phyloP scores from a whole-genome alignment of 2,888 invertebrate species.

The Coelogynopora nodosa region DNA sequence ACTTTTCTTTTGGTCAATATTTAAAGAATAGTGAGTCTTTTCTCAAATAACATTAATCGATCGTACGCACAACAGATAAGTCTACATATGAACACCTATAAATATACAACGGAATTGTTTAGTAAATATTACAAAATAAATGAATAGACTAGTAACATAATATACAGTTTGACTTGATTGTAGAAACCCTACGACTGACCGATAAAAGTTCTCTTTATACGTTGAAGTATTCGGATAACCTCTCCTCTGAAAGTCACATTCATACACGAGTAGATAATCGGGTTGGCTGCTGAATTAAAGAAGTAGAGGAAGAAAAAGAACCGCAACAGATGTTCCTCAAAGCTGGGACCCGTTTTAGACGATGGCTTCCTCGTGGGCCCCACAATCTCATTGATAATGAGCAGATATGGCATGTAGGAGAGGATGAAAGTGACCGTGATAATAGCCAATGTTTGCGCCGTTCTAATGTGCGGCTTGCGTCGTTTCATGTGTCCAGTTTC shows the following conservation, averaged over 20 bases:
- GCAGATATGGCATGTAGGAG: conserved; percentile 53
- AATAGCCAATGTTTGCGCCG: conserved; percentile 52
- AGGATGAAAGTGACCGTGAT: conserved; percentile 53
- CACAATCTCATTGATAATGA: conserved; percentile 48
- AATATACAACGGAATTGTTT: too few species aligned
- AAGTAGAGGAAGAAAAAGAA: conserved; percentile 52
- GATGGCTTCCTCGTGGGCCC: neutral
- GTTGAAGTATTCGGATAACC: conserved; percentile 15
- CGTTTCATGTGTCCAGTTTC: conserved; percentile 1
- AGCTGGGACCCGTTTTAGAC: neutral
- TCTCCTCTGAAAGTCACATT: conserved; percentile 42
- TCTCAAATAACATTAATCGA: too few species aligned
- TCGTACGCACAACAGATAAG: too few species aligned
- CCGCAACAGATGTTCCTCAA: conserved; percentile 35
- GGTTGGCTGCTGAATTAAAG: conserved; percentile 54
- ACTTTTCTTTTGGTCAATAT: too few species aligned
- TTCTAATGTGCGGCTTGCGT: conserved; percentile 48
- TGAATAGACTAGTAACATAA: too few species aligned
- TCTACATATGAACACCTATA: too few species aligned
- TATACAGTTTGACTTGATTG: too few species aligned
- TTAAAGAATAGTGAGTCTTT: too few species aligned
- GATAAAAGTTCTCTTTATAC: neutral
- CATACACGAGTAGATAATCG: conserved; percentile 55
- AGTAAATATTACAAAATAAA: too few species aligned
- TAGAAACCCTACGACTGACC: too few species aligned